Conservation (phyloP, 2,797 vertebrate species). For the Loriculus beryllinus region DNA sequence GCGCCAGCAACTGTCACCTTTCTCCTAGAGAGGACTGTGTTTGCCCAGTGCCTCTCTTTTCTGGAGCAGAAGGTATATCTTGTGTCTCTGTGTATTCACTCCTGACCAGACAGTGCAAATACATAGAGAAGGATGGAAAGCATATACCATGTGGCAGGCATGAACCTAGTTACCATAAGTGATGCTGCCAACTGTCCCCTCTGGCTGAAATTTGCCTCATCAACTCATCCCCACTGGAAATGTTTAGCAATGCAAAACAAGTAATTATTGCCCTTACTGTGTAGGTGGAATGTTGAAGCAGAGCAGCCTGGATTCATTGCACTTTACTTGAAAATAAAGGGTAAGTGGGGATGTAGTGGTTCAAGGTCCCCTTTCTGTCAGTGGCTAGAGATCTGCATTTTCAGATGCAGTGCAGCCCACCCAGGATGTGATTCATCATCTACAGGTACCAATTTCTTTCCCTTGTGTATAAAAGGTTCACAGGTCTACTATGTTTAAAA, state of each 20-base stretch:
- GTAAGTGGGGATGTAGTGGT: background rate
- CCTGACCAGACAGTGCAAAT: background rate
- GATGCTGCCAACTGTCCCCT: background rate
- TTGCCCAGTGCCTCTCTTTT: background rate
- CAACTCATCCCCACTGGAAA: background rate
- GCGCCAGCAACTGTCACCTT: background rate
- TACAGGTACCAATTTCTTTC: background rate
- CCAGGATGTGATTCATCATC: background rate
- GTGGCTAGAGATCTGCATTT: background rate
- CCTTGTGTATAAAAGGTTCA: background rate
- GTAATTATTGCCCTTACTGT: background rate
- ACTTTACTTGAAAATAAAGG: background rate
- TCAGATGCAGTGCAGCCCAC: background rate
- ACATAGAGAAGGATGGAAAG: background rate
- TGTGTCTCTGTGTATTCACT: background rate
- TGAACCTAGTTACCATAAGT: background rate
- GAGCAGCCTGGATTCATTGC: background rate
- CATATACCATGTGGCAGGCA: background rate
- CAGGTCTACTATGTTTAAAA: background rate
- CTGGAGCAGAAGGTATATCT: background rate
- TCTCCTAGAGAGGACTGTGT: background rate
- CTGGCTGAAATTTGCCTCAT: background rate
- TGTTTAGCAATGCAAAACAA: background rate
- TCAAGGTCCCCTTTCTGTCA: background rate
- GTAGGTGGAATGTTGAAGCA: background rate